Conservation (phyloP, 2,888 invertebrate species). For the Clistopyga incitator region DNA sequence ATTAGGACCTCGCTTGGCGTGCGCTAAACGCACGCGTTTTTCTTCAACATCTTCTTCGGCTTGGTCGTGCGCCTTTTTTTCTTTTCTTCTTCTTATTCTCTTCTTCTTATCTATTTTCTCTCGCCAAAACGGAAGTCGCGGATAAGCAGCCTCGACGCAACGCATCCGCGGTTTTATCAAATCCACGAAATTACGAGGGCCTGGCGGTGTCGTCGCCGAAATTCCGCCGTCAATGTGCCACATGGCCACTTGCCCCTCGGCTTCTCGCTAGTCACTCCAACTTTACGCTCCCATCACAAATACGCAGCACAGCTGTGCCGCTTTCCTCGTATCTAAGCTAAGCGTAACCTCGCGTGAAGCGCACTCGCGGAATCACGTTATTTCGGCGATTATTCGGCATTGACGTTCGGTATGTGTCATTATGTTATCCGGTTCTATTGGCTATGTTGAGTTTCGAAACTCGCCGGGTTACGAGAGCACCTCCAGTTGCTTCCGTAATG, state of each 20-base stretch:
- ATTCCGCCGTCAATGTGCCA: constrained; percentile 65
- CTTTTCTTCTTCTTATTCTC: constrained; percentile 8
- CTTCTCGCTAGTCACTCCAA: constrained; percentile 51
- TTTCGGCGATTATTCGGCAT: background rate
- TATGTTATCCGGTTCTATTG: background rate
- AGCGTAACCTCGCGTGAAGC: background rate
- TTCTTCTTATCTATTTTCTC: too few species aligned
- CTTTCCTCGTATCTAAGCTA: background rate
- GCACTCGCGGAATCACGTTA: background rate
- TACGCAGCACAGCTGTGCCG: constrained; percentile 33
- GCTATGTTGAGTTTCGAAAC: too few species aligned
- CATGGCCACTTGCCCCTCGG: constrained; percentile 69
- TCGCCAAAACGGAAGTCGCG: background rate
- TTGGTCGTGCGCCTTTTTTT: constrained; percentile 24
- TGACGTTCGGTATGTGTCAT: constrained; percentile 32
- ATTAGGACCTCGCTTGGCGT: constrained; percentile 50
- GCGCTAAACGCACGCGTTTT: constrained; percentile 53
- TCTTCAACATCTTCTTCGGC: constrained; percentile 22
- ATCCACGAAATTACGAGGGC: background rate
- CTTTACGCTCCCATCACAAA: constrained; percentile 49
- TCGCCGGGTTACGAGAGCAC: background rate
- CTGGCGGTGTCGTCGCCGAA: constrained; percentile 3
- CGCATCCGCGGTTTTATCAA: background rate
- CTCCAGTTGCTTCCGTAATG: background rate
- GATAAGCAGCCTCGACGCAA: too few species aligned